phyloP scores from a whole-genome alignment of 2,888 invertebrate genomes.

The Epinotia nisella region DNA sequence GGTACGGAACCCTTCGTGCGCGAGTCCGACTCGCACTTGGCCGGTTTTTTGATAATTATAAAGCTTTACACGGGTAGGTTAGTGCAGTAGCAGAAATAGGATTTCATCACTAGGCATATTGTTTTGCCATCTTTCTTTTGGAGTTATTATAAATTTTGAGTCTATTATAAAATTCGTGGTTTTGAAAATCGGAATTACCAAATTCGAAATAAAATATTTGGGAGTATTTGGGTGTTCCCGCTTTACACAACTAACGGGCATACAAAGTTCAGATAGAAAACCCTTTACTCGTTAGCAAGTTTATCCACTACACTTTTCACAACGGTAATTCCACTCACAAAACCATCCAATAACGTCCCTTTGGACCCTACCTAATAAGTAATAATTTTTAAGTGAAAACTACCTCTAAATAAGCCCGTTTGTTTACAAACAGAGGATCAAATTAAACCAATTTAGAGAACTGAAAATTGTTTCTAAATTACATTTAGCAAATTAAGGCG shows the following conservation, averaged over 20 bases:
- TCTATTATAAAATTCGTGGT: no score
- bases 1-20: no score
- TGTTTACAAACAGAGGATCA: conserved; percentile 22
- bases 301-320: conserved; percentile 13
- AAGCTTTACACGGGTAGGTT: no score
- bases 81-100: no score
- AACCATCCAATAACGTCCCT: neutral
- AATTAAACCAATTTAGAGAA: conserved; percentile 17
- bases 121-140: no score
- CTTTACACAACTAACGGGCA: neutral
- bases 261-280: neutral
- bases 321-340: conserved; percentile 4
- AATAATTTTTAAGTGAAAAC: conserved; percentile 19
- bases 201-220: no score
- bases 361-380: conserved; percentile 17
- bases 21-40: no score
- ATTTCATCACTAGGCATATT: no score
- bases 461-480: conserved; percentile 27
- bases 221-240: no score
- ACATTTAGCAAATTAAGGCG: conserved; percentile 15
- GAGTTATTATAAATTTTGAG: no score
- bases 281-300: neutral
- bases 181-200: no score
- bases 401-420: conserved; percentile 22
- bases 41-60: neutral